phyloP scores from a whole-genome alignment of 2,888 invertebrate species.

The Timandra comae region DNA sequence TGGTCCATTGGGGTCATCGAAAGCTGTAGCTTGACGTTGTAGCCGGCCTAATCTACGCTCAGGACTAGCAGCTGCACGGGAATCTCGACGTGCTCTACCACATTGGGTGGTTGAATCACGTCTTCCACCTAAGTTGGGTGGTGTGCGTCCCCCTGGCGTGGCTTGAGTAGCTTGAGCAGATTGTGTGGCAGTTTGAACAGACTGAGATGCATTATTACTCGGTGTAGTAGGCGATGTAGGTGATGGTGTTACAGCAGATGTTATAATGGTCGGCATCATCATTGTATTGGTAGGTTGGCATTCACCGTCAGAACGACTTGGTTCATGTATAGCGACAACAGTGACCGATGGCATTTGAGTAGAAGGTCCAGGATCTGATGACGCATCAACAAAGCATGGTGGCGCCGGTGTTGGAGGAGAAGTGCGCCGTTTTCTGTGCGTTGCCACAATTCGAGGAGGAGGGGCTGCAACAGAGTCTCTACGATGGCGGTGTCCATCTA shows the following conservation, averaged over 20 bases:
- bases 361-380: conserved; percentile 82
- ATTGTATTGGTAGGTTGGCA: conserved; percentile 70
- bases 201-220: conserved; percentile 38
- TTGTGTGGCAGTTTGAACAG: conserved; percentile 41
- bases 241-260: conserved; percentile 89
- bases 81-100: conserved; percentile 81
- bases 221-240: conserved; percentile 84
- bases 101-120: conserved; percentile 93
- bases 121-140: conserved; percentile 75
- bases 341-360: conserved; percentile 64
- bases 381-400: conserved; percentile 72
- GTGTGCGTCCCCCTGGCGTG: conserved; percentile 53
- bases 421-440: conserved; percentile 74
- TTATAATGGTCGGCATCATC: conserved; percentile 85
- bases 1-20: conserved; percentile 89
- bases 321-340: conserved; percentile 63
- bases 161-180: conserved; percentile 43
- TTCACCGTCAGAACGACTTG: conserved; percentile 78
- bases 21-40: conserved; percentile 91
- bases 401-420: conserved; percentile 63
- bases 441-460: conserved; percentile 79
- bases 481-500: conserved; percentile 81
- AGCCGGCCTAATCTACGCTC: conserved; percentile 83
- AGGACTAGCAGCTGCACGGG: conserved; percentile 80
- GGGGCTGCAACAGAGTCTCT: conserved; percentile 81